These are phyloP conservation scores for Spheniscus mendiculus DNA, from an alignment of 2,113 vertebrate genomes.

Conservation along the genomic window DNA sequence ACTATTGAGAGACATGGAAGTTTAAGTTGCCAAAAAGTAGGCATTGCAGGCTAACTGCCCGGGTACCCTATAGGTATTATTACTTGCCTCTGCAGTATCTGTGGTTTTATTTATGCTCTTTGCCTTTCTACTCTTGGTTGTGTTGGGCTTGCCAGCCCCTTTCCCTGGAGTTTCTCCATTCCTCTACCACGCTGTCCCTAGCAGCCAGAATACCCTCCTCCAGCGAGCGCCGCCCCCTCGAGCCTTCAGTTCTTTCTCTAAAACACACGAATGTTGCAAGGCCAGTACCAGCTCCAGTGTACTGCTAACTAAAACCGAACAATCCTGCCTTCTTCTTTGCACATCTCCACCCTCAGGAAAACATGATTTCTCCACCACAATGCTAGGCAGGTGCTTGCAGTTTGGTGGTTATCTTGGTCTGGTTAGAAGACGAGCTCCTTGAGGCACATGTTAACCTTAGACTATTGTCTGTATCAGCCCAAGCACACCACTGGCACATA, in stretches of 20 bases:
- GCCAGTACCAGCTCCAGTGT: neutral
- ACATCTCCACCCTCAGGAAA: neutral
- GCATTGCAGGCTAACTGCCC: neutral
- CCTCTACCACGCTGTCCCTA: neutral
- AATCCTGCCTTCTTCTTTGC: neutral
- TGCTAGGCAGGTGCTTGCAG: neutral
- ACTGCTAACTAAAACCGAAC: neutral
- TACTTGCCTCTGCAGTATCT: neutral
- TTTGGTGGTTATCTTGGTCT: neutral
- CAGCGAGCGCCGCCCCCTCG: accelerated
- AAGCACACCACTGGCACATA: neutral
- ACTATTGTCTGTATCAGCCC: neutral
- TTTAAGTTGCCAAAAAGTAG: neutral
- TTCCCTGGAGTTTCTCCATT: neutral
- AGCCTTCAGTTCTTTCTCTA: neutral
- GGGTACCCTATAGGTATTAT: neutral
- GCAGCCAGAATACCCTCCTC: neutral
- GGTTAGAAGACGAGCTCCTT: neutral
- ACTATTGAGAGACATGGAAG: neutral
- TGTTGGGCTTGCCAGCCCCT: neutral
- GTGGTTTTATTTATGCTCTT: neutral
- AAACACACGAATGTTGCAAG: accelerated
- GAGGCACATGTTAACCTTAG: neutral
- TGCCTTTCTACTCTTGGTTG: neutral
- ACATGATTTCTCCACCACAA: accelerated